A percentile compares a stretch with the other conserved stretches of the same genome.
These are phyloP conservation scores for Halocaridina rubra DNA, from an alignment of 2,888 invertebrate genomes.

Conservation along the genomic window DNA sequence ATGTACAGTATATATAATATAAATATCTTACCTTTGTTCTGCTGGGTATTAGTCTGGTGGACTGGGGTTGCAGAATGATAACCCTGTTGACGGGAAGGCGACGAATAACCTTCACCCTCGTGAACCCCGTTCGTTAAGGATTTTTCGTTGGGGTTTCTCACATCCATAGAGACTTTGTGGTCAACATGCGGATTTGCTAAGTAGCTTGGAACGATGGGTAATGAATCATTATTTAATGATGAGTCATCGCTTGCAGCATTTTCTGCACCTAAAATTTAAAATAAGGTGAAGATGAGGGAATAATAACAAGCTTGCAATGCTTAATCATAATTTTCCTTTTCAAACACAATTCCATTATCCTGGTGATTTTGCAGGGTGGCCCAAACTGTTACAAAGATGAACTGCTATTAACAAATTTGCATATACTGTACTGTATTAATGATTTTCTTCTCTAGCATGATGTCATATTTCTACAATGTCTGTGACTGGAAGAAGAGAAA, in stretches of 20 bases:
- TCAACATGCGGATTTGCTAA: slow-evolving; percentile 71
- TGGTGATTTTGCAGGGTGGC: too few species aligned
- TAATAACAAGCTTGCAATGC: too few species aligned
- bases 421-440: too few species aligned
- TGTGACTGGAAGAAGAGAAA: too few species aligned
- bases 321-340: too few species aligned
- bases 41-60: too few species aligned
- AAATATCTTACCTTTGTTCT: neutral
- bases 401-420: too few species aligned
- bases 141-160: neutral
- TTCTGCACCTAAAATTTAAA: slow-evolving; percentile 51
- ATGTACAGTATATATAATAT: neutral
- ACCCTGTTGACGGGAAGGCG: neutral
- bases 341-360: too few species aligned
- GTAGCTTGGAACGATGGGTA: slow-evolving; percentile 72
- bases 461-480: too few species aligned
- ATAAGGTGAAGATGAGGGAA: neutral
- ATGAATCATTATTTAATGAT: slow-evolving; percentile 65
- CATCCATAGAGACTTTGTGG: slow-evolving; percentile 64
- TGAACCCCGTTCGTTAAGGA: neutral
- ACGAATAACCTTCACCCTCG: neutral
- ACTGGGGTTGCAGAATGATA: neutral
- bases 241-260: slow-evolving; percentile 46
- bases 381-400: too few species aligned
- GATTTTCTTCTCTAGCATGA: too few species aligned